phyloP scores from a whole-genome alignment of 2,888 invertebrate species.

The Watsonalla binaria region DNA sequence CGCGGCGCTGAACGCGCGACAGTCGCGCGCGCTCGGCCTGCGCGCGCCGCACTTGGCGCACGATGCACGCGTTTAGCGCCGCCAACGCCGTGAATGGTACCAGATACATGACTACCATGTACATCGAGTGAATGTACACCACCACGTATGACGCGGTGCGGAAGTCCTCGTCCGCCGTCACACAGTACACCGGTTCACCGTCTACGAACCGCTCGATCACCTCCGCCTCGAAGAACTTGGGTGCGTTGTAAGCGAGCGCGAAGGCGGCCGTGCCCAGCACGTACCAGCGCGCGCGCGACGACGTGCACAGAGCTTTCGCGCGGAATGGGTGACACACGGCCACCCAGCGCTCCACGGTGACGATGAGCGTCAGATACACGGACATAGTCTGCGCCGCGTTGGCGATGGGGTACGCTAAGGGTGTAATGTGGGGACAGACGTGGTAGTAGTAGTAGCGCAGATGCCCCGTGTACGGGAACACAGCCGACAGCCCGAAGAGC shows the following conservation, averaged over 20 bases:
- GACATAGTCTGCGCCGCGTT: constrained; percentile 95
- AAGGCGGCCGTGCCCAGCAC: constrained; percentile 89
- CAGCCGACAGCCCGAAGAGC: constrained; percentile 91
- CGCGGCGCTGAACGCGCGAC: constrained; percentile 92
- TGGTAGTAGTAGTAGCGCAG: constrained; percentile 88
- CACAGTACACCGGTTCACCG: constrained; percentile 82
- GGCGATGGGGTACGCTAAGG: constrained; percentile 89
- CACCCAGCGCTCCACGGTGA: constrained; percentile 95
- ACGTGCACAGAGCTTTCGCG: constrained; percentile 94
- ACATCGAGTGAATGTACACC: constrained; percentile 96
- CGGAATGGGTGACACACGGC: constrained; percentile 94
- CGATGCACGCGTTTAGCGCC: constrained; percentile 94
- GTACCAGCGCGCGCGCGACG: constrained; percentile 90
- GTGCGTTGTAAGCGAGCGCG: constrained; percentile 91
- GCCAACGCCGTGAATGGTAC: constrained; percentile 94
- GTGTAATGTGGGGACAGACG: constrained; percentile 89
- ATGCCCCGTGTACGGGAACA: constrained; percentile 89
- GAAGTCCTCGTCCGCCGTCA: constrained; percentile 83
- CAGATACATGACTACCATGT: constrained; percentile 95
- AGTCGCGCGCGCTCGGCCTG: constrained; percentile 93
- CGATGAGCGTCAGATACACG: constrained; percentile 93
- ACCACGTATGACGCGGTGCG: constrained; percentile 86
- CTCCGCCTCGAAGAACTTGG: constrained; percentile 86
- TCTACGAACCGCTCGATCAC: constrained; percentile 65
- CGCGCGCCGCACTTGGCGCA: constrained; percentile 92